A percentile compares a stretch with the other conserved stretches of the same genome.
phyloP scores from a whole-genome alignment of 2,888 invertebrate genomes.

The Aricia artaxerxes region DNA sequence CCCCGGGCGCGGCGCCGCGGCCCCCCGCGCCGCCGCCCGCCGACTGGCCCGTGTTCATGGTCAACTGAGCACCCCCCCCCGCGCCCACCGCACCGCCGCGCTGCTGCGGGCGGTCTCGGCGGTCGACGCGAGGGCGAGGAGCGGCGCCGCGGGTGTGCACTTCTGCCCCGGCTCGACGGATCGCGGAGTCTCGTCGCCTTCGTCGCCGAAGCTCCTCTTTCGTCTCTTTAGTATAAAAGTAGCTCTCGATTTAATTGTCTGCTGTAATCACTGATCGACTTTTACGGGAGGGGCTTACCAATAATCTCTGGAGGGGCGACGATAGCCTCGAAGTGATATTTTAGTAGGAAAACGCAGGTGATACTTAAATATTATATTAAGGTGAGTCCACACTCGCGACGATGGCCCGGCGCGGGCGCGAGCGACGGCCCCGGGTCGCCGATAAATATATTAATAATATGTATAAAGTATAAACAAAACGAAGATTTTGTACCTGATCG shows the following conservation, averaged over 20 bases:
- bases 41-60: constrained; percentile 77
- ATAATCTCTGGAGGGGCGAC: background rate
- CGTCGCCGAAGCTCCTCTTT: background rate
- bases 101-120: background rate
- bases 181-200: background rate
- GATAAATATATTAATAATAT: no score
- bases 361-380: background rate
- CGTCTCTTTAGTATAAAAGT: background rate
- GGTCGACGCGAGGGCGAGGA: background rate
- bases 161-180: background rate
- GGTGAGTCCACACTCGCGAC: background rate
- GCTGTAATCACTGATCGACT: background rate
- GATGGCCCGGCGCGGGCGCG: no score
- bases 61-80: constrained; percentile 52
- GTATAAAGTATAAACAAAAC: background rate
- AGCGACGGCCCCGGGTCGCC: background rate
- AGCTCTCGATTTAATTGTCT: background rate
- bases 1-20: constrained; percentile 64
- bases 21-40: constrained; percentile 70
- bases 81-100: background rate
- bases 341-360: background rate
- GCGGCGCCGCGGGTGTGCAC: background rate
- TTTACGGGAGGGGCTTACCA: background rate
- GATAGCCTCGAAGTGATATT: constrained; percentile 3
- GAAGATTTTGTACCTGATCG: background rate